Evolutionary conservation across 2,797 vertebrate genomes (phyloP), one percentile per base, ranked within the genome.

Genomic region (Falco concolor): DNA sequence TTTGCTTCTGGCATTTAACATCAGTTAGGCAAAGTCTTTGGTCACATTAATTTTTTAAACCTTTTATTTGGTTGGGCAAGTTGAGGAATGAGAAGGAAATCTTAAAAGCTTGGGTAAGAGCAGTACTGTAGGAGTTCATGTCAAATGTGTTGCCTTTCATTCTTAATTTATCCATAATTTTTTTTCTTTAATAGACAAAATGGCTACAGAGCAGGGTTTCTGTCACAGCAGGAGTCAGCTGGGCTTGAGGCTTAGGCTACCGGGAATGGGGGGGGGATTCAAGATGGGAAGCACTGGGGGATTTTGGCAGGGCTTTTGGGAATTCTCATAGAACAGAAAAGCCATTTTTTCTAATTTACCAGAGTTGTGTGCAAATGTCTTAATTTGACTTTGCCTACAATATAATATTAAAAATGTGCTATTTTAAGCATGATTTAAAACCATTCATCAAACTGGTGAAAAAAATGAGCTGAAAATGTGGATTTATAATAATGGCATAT

Each of bases 1-100:
- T 93, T 96, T 94, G 93, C 88, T 95, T 96, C 80, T 92, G 87
- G 93, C 74, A 59, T 87, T 94, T 67, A 88, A 1, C 73, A 95
- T 93, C 83, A 91, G 52, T 77, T 50, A 87, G 77, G 57, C 56
- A 44, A 54, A 91, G 42, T 90, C 67, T 87, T 95, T 89, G 93
- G 88, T 97, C 64, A 38, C 83, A 47, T 84, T 91, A 88, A 78
- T 95, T 86, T 93, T 96, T 96, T 57, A 96, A 53, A 79, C 45
- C 47, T 82, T 96, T 92, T 74, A 56, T 49, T 80, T 94, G 68
- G 32, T 84, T 69, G 77, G 72, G 34, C 40, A 90, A 76, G 56
- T 91, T 87, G 45, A 91, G n/a, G 56, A 76, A 83, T 52, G 25
- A 68, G 20, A 91, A 85, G 49, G 36, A 93, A 93, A 92, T 61